Base-by-base conservation (phyloP, 2,797 vertebrate species). In the Liparis tanakae region DNA sequence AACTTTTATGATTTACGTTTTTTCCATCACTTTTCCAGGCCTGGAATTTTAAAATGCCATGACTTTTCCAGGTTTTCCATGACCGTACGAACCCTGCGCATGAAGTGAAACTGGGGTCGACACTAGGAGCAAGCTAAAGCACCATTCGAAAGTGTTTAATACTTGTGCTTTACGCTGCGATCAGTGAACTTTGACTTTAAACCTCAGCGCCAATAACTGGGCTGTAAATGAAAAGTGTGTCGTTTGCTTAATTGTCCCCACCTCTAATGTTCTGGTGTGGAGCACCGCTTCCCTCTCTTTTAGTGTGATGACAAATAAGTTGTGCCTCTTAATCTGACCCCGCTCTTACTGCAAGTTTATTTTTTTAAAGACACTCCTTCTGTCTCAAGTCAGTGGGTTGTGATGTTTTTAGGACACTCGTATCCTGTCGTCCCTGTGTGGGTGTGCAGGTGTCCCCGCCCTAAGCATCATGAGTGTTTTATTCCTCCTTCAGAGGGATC, bases 361-460 rank as follows among this genome's bases (percentile, higher is more conserved):
- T 30, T 30, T 18, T 25, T 17, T 41, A 39, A 54, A 53, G 14
- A 54, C 34, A 66, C 34, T 5, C 13, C 9, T 2, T 36, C 6
- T 13, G 9, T 30, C 7, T 39, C 34, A 25, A 25, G 33, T 37
- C 34, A 39, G 48, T 39, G 50, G 22, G 44, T 9, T 64, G 33
- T 7, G 18, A 50, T 30, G 20, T n/a, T 43, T 43, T 41, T 6
- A 41, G 58, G 53, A 17, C 20, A 36, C 33, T 13, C 10, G 34
- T 22, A 59, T n/a, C n/a, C 1, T 14, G 44, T 13, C 8, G 44
- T 80, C 39, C 63, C 18, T 46, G 36, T 50, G 58, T 12, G 48
- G 39, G 30, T 41, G 72, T 50, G 57, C 53, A 62, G 68, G 66
- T 36, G 65, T 77, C 22, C 67, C 20, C 17, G 14, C 3, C 61